Conservation (phyloP, 92 coral and sea anemone genomes). For the Porites rus region DNA sequence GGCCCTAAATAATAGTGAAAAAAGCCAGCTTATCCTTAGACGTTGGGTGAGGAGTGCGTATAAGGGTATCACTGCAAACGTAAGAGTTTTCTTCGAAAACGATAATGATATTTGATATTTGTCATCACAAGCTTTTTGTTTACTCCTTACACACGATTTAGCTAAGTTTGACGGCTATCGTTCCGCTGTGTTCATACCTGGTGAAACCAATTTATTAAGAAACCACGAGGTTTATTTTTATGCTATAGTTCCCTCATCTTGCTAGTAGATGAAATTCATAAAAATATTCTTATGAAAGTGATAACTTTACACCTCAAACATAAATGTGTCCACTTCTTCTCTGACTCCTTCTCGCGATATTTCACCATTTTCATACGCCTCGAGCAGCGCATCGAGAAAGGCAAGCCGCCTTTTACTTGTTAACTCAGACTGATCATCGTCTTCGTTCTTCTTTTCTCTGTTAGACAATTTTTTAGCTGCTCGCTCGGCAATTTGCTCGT, state of each 20-base stretch:
- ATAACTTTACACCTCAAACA: constrained; percentile 68
- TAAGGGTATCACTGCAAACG: too few species aligned
- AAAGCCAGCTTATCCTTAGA: background rate
- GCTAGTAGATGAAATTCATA: too few species aligned
- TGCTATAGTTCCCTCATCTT: too few species aligned
- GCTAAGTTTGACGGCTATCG: too few species aligned
- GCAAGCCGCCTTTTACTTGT: constrained; percentile 46
- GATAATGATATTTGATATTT: too few species aligned
- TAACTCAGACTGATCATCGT: background rate
- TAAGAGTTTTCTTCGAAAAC: too few species aligned
- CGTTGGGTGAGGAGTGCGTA: background rate
- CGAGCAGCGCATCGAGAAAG: constrained; percentile 76
- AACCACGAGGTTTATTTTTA: too few species aligned
- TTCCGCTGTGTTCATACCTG: too few species aligned
- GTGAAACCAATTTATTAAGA: too few species aligned
- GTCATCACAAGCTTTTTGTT: too few species aligned
- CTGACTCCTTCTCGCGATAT: constrained; percentile 80
- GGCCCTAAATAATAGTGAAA: constrained; percentile 59
- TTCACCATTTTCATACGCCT: constrained; percentile 73
- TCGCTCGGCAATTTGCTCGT: constrained; percentile 13
- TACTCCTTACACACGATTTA: too few species aligned
- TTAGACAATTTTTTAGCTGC: background rate
- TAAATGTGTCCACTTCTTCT: constrained; percentile 85
- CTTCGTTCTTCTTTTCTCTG: background rate
- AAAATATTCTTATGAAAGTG: too few species aligned